Conservation (phyloP, 2,888 invertebrate species). For the Scotopteryx bipunctaria region DNA sequence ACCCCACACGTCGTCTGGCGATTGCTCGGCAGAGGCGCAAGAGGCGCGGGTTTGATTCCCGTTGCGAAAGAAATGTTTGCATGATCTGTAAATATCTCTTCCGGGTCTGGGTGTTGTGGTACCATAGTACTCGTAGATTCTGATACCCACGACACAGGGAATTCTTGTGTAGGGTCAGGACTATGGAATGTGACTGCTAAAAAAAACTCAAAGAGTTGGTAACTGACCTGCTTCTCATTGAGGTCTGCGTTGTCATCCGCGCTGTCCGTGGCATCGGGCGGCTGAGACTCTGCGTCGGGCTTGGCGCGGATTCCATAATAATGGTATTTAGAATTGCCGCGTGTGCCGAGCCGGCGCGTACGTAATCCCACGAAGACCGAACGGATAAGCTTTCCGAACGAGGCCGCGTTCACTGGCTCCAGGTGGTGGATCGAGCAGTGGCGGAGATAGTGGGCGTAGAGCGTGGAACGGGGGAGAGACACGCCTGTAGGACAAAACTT, state of each 20-base stretch:
- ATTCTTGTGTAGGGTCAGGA: no score
- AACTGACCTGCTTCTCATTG: slow-evolving; percentile 52
- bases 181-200: no score
- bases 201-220: no score
- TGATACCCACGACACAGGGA: no score
- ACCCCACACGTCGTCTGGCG: no score
- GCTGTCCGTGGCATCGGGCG: slow-evolving; percentile 24
- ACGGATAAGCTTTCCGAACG: slow-evolving; percentile 99
- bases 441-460: slow-evolving; percentile 98
- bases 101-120: no score
- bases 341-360: slow-evolving; percentile 97
- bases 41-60: no score
- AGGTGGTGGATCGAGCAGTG: slow-evolving; percentile 97
- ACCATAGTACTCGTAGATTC: no score
- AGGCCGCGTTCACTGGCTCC: slow-evolving; percentile 99
- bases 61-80: no score
- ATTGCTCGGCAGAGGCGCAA: no score
- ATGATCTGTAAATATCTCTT: no score
- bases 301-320: slow-evolving; percentile 99
- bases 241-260: slow-evolving; percentile 44
- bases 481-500: slow-evolving; percentile 78
- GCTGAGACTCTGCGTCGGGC: slow-evolving; percentile 55
- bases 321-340: slow-evolving; percentile 99
- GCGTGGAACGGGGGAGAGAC: slow-evolving; percentile 95
- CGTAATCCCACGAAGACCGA: slow-evolving; percentile 98